Base-by-base conservation (phyloP, 2,113 vertebrate species). In the Salvator merianae region DNA sequence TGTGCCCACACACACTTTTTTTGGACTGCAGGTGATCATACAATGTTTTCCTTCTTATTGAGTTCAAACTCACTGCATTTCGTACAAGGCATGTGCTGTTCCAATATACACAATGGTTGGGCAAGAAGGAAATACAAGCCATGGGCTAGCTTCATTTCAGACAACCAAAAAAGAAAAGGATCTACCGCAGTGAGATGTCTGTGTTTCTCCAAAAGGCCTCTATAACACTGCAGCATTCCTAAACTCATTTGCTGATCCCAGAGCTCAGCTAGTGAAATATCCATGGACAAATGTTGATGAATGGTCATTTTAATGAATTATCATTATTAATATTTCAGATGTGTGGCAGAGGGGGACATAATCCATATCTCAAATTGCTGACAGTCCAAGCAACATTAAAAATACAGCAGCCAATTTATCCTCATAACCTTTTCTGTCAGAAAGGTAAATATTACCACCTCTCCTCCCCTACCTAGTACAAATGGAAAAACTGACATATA, bases 271-370 rank as follows among this genome's bases (percentile, higher is more conserved):
- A 76, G 50, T 73, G 82, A 84, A 79, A 82, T 74, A 69, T 84
- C 69, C 36, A 26, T n/a, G 62, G 76, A 50, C 66, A 84, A 85
- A 65, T 73, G 80, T 79, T 87, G 77, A 83, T 36, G 77, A 85
- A 81, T 79, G 79, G 38, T 77, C 40, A 32, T 77, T 84, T 83
- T 83, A 88, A 85, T 84, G 69, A 85, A 82, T 79, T 82, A 34
- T 87, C 80, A 69, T 76, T 69, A 77, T 85, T 70, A 78, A 66
- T 75, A 87, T 83, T 88, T 86, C 55, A 87, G 53, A 73, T 72
- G 3, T 50, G 68, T 76, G 87, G 76, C 53, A 50, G 14, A 82
- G 65, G 65, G 84, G 71, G 77, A 73, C 40, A 82, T 47, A 70
- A 74, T 84, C 77, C 40, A 43, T 82, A 79, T 22, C 10, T 55